Percentiles rank a stretch among this genome's conserved stretches.
Evolutionary conservation across 2,888 invertebrate genomes (phyloP).

Genomic region (Oasisia sp.): DNA sequence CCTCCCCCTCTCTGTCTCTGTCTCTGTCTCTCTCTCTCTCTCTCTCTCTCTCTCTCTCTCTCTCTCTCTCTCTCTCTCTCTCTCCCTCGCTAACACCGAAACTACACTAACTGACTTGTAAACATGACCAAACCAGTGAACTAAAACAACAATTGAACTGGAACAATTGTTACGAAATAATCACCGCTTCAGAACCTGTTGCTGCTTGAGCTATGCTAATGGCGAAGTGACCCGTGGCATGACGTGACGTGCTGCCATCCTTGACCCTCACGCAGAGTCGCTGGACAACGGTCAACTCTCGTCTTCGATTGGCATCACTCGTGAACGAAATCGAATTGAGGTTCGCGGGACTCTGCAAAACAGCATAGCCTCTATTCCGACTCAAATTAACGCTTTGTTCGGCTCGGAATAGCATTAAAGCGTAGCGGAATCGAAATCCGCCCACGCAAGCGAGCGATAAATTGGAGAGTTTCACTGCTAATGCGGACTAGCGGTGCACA

Average conservation of each 20-base stretch:
- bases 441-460: neutral
- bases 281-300: neutral
- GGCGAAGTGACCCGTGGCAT: too few relatives aligned
- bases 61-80: too few relatives aligned
- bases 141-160: neutral
- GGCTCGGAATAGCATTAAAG: neutral
- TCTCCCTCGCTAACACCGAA: too few relatives aligned
- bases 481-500: neutral
- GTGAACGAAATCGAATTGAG: neutral
- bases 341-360: neutral
- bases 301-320: constrained; percentile 1
- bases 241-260: neutral
- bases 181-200: neutral
- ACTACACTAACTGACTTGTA: too few relatives aligned
- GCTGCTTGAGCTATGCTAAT: neutral
- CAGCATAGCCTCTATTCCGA: constrained; percentile 6
- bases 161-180: neutral
- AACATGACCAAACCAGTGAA: neutral
- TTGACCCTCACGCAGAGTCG: neutral
- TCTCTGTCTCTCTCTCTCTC: too few relatives aligned
- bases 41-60: too few relatives aligned
- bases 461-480: constrained; percentile 6
- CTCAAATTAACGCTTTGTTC: constrained; percentile 6
- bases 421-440: neutral
- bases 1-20: too few relatives aligned